Evolutionary conservation across 2,888 invertebrate species (phyloP), one percentile per base, ranked within the genome.

Genomic region (Pyralis farinalis): DNA sequence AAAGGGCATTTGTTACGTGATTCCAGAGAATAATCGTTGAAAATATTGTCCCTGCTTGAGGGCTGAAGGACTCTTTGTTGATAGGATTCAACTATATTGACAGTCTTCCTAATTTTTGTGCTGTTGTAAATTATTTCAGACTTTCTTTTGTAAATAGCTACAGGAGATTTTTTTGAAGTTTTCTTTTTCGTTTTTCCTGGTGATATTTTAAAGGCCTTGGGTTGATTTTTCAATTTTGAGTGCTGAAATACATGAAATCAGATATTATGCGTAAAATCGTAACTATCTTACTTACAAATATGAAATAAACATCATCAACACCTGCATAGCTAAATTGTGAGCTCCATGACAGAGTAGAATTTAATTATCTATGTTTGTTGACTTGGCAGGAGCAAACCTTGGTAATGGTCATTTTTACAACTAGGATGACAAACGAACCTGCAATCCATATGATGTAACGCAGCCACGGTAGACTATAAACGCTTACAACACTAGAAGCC

Each of bases 101-200:
- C 55, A 27, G 65, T 66, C 45, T 78, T 73, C 44, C 71, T 72
- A 0, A 76, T 62, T 53, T 72, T 63, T 40, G 71, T 74, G 7
- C 71, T 62, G 34, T 80, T 80, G 47, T 69, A 74, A 39, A 80
- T 65, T 1, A 65, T 51, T 55, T 81, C 75, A 37, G 73, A 49
- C 58, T 80, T 82, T 51, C 78, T 85, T 57, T 84, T 86, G 47
- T 70, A 71, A 12, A 85, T 58, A 16, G 74, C 46, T 4, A 77
- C 74, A 25, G 88, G 88, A 3, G 87, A 87, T 46, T 67, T 83
- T 47, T 83, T 86, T 3, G 50, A 42, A n/a, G 51, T 40, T 44
- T 78, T 86, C 55, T 78, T 87, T 53, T 79, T 78, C 31, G 74
- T 69, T 60, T 85, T 87, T 49, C 84, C 83, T 46, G 85, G 88